Evolutionary conservation across 2,888 invertebrate genomes (phyloP).

Genomic region (Ectobius pallidus): DNA sequence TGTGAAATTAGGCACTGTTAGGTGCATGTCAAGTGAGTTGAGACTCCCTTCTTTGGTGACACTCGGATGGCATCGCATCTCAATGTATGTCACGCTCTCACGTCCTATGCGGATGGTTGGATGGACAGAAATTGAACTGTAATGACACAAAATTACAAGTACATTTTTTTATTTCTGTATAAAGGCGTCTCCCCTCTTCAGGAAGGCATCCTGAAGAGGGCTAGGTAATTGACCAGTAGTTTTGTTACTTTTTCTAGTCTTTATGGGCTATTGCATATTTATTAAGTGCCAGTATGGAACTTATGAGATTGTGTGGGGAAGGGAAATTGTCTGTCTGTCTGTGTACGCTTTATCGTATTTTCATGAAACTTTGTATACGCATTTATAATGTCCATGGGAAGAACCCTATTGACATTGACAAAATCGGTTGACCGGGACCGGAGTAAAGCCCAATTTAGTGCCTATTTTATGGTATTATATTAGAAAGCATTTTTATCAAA

Average conservation of each 20-base stretch:
- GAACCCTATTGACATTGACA: too few relatives aligned
- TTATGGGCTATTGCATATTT: slow-evolving; percentile 8
- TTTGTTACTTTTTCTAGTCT: slow-evolving; percentile 7
- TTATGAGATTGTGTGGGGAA: too few relatives aligned
- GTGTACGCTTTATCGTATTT: too few relatives aligned
- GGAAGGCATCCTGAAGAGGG: not conserved
- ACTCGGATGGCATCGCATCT: not conserved
- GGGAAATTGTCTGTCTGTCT: too few relatives aligned
- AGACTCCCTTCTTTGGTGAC: not conserved
- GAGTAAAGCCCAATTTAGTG: too few relatives aligned
- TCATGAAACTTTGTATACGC: too few relatives aligned
- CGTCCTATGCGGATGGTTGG: not conserved
- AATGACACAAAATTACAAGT: slow-evolving; percentile 24
- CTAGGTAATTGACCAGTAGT: slow-evolving; percentile 20
- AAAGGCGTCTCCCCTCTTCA: not conserved
- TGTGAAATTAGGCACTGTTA: not conserved
- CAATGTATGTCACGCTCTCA: not conserved
- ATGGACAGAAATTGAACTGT: slow-evolving; percentile 12
- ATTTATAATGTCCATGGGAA: too few relatives aligned
- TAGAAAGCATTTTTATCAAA: too few relatives aligned
- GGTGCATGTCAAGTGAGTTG: slow-evolving; percentile 1
- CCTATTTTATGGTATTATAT: too few relatives aligned
- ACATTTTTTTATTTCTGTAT: slow-evolving; percentile 5
- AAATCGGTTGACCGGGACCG: too few relatives aligned
- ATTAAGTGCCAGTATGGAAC: too few relatives aligned